phyloP scores from a whole-genome alignment of 2,797 vertebrate genomes.

The Microctenopoma stevenorrisi region DNA sequence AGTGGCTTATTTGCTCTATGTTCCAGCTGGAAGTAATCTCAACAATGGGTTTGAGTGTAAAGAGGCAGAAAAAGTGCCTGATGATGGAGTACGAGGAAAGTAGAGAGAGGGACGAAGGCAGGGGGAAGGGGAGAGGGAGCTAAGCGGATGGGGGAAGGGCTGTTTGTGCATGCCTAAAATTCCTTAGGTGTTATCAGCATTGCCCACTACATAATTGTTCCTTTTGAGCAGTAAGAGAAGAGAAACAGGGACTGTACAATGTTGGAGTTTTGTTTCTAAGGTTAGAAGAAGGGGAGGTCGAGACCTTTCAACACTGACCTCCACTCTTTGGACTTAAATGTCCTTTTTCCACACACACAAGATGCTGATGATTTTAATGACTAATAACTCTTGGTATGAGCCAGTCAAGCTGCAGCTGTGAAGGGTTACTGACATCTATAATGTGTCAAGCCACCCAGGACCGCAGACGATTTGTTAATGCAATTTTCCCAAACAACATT shows the following conservation, averaged over 20 bases:
- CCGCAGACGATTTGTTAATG: constrained; percentile 24
- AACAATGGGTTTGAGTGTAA: constrained; percentile 65
- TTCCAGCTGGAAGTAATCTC: constrained; percentile 74
- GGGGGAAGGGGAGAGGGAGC: constrained; percentile 46
- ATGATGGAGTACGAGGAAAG: constrained; percentile 72
- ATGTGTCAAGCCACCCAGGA: constrained; percentile 12
- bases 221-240: constrained; percentile 56
- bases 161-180: constrained; percentile 84
- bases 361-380: not conserved
- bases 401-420: not conserved
- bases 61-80: constrained; percentile 57
- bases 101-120: constrained; percentile 54
- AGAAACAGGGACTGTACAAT: constrained; percentile 40
- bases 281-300: constrained; percentile 11
- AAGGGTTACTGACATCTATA: constrained; percentile 6
- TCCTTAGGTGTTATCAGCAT: constrained; percentile 84
- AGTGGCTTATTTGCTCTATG: constrained; percentile 35
- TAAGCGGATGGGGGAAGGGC: constrained; percentile 76
- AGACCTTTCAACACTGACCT: constrained; percentile 19
- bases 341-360: too few relatives aligned
- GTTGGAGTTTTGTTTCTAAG: constrained; percentile 30
- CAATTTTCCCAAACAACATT: constrained; percentile 30
- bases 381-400: too few relatives aligned
- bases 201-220: constrained; percentile 76
- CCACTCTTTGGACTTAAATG: constrained; percentile 12